These are phyloP conservation scores for Hydrozoanthus tunicans DNA, from an alignment of 64 coral and sea anemone genomes.

Conservation along the genomic window DNA sequence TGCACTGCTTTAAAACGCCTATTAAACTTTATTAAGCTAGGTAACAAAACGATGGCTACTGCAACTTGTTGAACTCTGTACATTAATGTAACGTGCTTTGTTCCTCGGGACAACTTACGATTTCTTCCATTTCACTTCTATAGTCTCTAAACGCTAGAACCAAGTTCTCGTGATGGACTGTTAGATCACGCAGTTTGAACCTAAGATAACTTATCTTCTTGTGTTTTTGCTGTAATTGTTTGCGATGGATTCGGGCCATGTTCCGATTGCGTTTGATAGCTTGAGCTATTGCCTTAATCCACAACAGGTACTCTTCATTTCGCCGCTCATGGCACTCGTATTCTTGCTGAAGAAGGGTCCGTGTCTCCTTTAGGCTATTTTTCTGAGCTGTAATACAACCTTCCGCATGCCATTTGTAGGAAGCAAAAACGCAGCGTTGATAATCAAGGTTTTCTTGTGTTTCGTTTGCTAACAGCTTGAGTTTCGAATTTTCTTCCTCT, in stretches of 20 bases:
- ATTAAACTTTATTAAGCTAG: too few species aligned
- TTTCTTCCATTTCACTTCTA: constrained; percentile 17
- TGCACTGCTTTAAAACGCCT: too few species aligned
- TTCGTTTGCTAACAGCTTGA: background rate
- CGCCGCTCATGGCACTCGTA: background rate
- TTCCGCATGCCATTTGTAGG: background rate
- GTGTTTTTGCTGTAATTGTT: background rate
- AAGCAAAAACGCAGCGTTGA: background rate
- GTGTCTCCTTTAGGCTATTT: background rate
- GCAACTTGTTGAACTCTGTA: background rate
- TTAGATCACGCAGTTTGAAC: background rate
- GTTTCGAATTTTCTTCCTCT: background rate
- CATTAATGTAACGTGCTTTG: too few species aligned
- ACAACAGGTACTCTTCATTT: background rate
- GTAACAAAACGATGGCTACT: too few species aligned
- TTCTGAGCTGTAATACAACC: background rate
- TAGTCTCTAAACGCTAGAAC: background rate
- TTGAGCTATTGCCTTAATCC: background rate
- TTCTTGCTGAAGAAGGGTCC: background rate
- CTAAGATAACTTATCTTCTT: background rate
- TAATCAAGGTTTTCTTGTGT: background rate
- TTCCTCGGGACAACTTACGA: background rate
- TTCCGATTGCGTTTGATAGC: background rate
- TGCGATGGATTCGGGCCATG: background rate
- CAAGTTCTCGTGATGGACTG: background rate